Evolutionary conservation across 2,113 vertebrate genomes (phyloP).

Genomic region (Paratilapia polleni): DNA sequence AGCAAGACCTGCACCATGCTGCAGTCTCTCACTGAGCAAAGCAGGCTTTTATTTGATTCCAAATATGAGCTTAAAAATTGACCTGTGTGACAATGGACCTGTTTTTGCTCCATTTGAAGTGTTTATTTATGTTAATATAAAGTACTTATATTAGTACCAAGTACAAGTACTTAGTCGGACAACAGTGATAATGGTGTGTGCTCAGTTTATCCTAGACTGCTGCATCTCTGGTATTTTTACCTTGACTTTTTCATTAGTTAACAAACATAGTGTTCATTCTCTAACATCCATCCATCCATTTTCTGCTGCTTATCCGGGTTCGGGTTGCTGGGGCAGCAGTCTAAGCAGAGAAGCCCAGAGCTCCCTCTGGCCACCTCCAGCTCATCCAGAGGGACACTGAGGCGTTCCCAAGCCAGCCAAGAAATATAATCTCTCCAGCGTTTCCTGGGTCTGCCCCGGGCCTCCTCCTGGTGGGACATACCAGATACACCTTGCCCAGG

Average conservation of each 20-base stretch:
- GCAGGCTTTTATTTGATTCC: background rate
- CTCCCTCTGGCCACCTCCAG: too few species aligned
- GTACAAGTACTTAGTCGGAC: too few species aligned
- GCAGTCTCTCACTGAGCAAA: background rate
- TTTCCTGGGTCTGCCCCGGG: background rate
- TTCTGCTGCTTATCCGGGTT: too few species aligned
- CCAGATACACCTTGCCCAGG: background rate
- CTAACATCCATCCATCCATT: too few species aligned
- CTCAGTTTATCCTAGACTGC: too few species aligned
- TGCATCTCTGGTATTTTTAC: too few species aligned
- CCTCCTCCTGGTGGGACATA: background rate
- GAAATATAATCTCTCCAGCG: background rate
- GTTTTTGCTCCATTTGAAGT: background rate
- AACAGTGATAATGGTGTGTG: too few species aligned
- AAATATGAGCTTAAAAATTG: background rate
- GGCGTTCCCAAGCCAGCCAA: background rate
- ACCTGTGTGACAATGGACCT: background rate
- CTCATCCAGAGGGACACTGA: background rate
- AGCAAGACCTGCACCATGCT: background rate
- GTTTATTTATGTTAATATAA: background rate
- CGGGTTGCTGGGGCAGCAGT: too few species aligned
- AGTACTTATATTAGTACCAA: too few species aligned
- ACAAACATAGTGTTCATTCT: too few species aligned
- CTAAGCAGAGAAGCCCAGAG: too few species aligned
- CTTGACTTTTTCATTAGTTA: too few species aligned